These are phyloP conservation scores for Acronicta alni DNA, from an alignment of 2,888 invertebrate genomes.

Conservation along the genomic window DNA sequence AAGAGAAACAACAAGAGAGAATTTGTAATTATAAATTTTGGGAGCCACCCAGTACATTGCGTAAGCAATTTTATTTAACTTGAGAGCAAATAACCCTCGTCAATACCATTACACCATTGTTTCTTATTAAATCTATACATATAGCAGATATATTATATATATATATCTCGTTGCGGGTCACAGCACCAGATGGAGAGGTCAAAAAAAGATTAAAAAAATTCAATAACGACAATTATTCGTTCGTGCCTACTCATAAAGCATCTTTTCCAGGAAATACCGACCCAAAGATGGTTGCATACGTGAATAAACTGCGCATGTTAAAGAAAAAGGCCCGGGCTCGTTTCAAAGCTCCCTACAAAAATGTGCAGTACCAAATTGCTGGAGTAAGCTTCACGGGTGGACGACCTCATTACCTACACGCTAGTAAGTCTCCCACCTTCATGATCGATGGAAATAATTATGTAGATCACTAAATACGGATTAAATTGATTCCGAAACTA, in stretches of 20 bases:
- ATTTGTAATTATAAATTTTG: conserved; percentile 81
- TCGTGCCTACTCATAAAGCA: background rate
- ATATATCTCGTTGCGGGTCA: too few species aligned
- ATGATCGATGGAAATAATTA: too few species aligned
- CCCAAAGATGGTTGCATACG: conserved; percentile 73
- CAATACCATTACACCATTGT: too few species aligned
- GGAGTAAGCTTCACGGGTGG: conserved; percentile 71
- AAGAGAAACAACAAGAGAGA: conserved; percentile 65
- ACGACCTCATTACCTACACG: conserved; percentile 69
- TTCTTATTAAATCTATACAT: too few species aligned
- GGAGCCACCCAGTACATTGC: conserved; percentile 80
- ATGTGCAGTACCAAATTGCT: conserved; percentile 71
- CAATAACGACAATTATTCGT: too few species aligned
- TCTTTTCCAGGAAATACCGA: conserved; percentile 71
- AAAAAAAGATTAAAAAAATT: too few species aligned
- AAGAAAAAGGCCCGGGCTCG: conserved; percentile 70
- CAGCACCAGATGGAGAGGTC: too few species aligned
- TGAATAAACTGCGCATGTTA: conserved; percentile 74
- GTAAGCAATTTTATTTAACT: conserved; percentile 61
- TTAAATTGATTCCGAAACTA: too few species aligned
- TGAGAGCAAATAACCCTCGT: too few species aligned
- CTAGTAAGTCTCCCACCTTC: conserved; percentile 64
- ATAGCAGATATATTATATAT: too few species aligned
- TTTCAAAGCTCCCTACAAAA: conserved; percentile 66
- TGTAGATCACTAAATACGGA: too few species aligned